phyloP scores from a whole-genome alignment of 1,140 invertebrate genomes.

The Dreissena polymorpha region DNA sequence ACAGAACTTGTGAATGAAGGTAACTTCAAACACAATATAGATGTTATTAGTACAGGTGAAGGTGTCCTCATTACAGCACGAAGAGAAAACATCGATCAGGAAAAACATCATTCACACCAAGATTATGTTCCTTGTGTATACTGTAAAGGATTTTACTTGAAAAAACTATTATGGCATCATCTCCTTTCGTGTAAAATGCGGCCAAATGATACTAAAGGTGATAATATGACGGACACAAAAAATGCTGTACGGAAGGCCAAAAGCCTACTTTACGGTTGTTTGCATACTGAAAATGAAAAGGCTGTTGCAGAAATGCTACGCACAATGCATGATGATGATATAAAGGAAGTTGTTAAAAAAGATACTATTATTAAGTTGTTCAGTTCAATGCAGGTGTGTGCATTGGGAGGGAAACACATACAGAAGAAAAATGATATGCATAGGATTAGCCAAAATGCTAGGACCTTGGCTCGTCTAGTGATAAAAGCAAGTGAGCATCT shows the following conservation, averaged over 20 bases:
- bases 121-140: slow-evolving; percentile 47
- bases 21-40: slow-evolving; percentile 46
- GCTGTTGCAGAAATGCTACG: slow-evolving; percentile 9
- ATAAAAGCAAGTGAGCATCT: slow-evolving; percentile 6
- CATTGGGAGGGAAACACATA: slow-evolving; percentile 23
- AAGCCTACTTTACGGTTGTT: slow-evolving; percentile 20
- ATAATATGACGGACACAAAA: slow-evolving; percentile 1
- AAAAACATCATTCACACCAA: slow-evolving; percentile 12
- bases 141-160: slow-evolving; percentile 46
- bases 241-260: slow-evolving; percentile 12
- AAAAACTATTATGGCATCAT: slow-evolving; percentile 41
- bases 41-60: slow-evolving; percentile 47
- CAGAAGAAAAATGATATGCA: slow-evolving; percentile 43
- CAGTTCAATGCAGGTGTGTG: slow-evolving; percentile 14
- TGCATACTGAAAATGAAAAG: slow-evolving; percentile 9
- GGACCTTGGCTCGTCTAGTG: slow-evolving; percentile 33
- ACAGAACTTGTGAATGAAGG: slow-evolving; percentile 39
- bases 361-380: slow-evolving; percentile 35
- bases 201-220: background rate
- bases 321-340: slow-evolving; percentile 23
- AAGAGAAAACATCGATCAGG: slow-evolving; percentile 12
- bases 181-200: slow-evolving; percentile 13
- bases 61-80: slow-evolving; percentile 39
- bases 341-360: slow-evolving; percentile 23
- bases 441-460: slow-evolving; percentile 24